These are phyloP conservation scores for Dexiosoma caninum DNA, from an alignment of 2,888 invertebrate genomes.

Conservation along the genomic window DNA sequence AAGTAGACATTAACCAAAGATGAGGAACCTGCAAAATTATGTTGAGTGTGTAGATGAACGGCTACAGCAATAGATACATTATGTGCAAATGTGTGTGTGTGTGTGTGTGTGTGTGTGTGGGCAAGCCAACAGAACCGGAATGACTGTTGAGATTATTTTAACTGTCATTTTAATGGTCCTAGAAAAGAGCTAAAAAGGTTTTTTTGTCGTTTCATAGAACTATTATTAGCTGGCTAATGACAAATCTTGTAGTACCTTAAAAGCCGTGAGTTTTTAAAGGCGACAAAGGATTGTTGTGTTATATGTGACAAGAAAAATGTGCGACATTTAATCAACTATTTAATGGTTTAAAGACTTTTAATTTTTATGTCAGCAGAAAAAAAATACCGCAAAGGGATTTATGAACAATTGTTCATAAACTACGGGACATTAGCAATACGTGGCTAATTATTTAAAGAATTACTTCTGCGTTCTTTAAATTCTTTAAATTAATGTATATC, in stretches of 20 bases:
- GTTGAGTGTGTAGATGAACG: neutral
- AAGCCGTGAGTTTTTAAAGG: neutral
- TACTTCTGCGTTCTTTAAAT: too few species aligned
- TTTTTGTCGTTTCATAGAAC: neutral
- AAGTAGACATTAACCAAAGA: neutral
- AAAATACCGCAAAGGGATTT: too few species aligned
- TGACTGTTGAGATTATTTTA: neutral
- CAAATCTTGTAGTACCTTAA: neutral
- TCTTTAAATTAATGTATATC: too few species aligned
- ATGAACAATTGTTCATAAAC: too few species aligned
- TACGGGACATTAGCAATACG: too few species aligned
- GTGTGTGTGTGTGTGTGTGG: too few species aligned
- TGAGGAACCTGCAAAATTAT: neutral
- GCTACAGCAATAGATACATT: neutral
- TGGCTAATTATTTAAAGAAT: too few species aligned
- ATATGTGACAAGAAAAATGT: too few species aligned
- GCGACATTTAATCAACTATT: too few species aligned
- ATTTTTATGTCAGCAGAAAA: too few species aligned
- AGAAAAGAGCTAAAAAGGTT: neutral
- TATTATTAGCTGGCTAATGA: neutral
- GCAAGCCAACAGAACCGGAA: neutral
- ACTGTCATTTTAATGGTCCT: conserved; percentile 22
- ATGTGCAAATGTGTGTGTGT: neutral
- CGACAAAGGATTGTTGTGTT: neutral
- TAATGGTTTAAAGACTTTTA: too few species aligned